These are phyloP conservation scores for Gonocerus acuteangulatus DNA, from an alignment of 2,888 invertebrate species.

Conservation along the genomic window DNA sequence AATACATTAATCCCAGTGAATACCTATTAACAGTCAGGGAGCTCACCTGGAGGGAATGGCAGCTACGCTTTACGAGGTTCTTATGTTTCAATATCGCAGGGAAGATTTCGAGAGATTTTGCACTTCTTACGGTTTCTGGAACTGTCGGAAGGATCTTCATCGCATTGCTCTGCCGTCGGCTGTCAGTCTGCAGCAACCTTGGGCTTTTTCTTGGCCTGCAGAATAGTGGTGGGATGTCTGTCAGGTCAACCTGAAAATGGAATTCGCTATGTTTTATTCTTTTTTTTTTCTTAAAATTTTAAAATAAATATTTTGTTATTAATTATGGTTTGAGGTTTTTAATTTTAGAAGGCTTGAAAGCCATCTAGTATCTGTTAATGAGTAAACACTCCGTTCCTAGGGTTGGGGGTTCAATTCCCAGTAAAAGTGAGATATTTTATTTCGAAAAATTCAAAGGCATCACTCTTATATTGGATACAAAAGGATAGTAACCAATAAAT, in stretches of 20 bases:
- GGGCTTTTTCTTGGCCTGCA: slow-evolving; percentile 75
- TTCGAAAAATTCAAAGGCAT: too few species aligned
- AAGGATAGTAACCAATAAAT: too few species aligned
- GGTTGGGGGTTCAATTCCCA: too few species aligned
- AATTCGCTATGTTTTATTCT: neutral
- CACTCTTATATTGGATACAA: too few species aligned
- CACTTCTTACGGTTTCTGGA: slow-evolving; percentile 39
- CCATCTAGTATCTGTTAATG: too few species aligned
- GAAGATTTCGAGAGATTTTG: slow-evolving; percentile 59
- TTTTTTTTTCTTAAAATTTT: neutral
- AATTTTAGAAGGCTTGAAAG: too few species aligned
- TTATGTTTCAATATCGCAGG: slow-evolving; percentile 42
- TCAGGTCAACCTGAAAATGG: slow-evolving; percentile 49
- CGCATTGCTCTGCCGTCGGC: slow-evolving; percentile 53
- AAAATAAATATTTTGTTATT: too few species aligned
- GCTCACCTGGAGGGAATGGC: slow-evolving; percentile 41
- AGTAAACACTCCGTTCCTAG: too few species aligned
- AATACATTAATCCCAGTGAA: too few species aligned
- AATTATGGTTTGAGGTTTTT: too few species aligned
- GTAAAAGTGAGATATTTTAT: too few species aligned
- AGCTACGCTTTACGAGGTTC: slow-evolving; percentile 38
- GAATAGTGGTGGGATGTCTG: slow-evolving; percentile 67
- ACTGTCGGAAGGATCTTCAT: slow-evolving; percentile 20
- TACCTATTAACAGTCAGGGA: too few species aligned
- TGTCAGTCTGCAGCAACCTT: slow-evolving; percentile 57